phyloP scores from a whole-genome alignment of 1,140 invertebrate species.

The Leptinotarsa defecta region DNA sequence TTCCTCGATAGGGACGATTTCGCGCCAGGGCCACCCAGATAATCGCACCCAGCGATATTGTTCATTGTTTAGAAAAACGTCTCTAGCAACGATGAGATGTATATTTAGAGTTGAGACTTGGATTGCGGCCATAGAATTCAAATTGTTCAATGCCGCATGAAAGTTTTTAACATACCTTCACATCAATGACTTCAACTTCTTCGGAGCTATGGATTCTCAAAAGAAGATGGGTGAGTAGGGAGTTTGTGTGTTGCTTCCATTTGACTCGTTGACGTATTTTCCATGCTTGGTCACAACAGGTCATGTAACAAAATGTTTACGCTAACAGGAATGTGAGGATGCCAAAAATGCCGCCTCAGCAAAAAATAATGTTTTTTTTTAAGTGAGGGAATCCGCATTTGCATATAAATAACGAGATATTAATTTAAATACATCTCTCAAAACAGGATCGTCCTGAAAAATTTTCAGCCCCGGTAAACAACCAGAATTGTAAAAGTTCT shows the following conservation, averaged over 20 bases:
- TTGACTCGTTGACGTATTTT: neutral
- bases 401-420: too few species aligned
- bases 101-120: constrained; percentile 28
- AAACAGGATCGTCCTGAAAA: too few species aligned
- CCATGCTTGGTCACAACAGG: too few species aligned
- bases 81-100: constrained; percentile 12
- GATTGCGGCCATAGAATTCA: constrained; percentile 25
- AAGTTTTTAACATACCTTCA: constrained; percentile 22
- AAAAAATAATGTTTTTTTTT: too few species aligned
- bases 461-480: too few species aligned
- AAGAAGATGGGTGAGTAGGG: constrained; percentile 16
- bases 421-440: too few species aligned
- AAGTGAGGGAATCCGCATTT: too few species aligned
- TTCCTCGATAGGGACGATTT: neutral
- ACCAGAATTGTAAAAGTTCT: too few species aligned
- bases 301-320: too few species aligned
- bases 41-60: neutral
- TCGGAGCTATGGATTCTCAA: constrained; percentile 14
- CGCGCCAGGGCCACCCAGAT: neutral
- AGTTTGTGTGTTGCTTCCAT: neutral
- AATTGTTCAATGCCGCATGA: constrained; percentile 11
- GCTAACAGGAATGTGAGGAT: too few species aligned
- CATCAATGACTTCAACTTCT: constrained; percentile 25
- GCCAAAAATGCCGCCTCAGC: too few species aligned
- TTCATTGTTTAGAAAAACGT: constrained; percentile 19